Conservation (phyloP, 1,140 invertebrate species). For the Lordiphosa mommai region DNA sequence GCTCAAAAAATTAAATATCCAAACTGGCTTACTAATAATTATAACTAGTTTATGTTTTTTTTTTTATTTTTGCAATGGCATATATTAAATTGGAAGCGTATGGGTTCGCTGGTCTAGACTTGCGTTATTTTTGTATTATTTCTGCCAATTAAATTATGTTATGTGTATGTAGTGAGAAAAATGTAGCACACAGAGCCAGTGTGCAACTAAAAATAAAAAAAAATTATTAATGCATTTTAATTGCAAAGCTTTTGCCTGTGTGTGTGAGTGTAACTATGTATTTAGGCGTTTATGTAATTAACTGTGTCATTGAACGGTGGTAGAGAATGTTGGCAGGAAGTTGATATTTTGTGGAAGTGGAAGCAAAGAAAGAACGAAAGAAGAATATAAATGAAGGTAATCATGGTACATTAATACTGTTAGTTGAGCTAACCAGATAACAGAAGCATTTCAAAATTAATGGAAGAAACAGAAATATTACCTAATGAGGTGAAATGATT, state of each 20-base stretch:
- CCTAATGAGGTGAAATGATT: neutral
- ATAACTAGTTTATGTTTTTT: conserved; percentile 38
- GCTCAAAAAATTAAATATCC: conserved; percentile 32
- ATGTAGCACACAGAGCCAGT: conserved; percentile 61
- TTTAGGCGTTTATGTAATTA: conserved; percentile 56
- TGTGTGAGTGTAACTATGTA: conserved; percentile 14
- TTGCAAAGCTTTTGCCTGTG: conserved; percentile 32
- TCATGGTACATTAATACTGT: conserved; percentile 9
- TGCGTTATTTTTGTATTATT: conserved; percentile 34
- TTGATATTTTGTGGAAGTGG: conserved; percentile 27
- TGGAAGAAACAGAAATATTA: neutral
- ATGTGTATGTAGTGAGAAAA: conserved; percentile 31
- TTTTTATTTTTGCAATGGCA: conserved; percentile 40
- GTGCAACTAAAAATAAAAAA: conserved; percentile 18
- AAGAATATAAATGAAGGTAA: neutral
- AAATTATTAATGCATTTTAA: conserved; percentile 68
- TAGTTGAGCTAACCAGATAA: conserved; percentile 1
- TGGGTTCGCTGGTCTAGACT: conserved; percentile 26
- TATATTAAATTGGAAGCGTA: conserved; percentile 23
- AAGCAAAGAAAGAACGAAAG: conserved; percentile 7
- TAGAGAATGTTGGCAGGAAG: conserved; percentile 50
- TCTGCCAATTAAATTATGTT: conserved; percentile 11
- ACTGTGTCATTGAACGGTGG: conserved; percentile 67
- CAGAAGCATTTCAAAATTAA: too few relatives aligned
- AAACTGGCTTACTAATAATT: conserved; percentile 40